phyloP scores from a whole-genome alignment of 2,888 invertebrate species.

The Cheiracanthium punctorium region DNA sequence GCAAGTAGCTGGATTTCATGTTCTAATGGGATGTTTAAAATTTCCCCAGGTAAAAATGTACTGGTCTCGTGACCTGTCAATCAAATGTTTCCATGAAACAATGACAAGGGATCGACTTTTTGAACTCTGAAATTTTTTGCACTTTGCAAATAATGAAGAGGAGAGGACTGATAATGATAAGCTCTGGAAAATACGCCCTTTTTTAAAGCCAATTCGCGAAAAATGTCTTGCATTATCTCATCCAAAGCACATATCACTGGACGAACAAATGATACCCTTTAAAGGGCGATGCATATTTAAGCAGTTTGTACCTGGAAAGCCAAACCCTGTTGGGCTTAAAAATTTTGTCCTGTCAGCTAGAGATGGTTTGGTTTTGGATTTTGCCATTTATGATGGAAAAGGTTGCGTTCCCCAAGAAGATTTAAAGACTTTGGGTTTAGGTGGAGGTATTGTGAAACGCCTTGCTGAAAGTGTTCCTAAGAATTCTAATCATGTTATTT shows the following conservation, averaged over 20 bases:
- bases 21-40: neutral
- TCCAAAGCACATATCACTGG: slow-evolving; percentile 65
- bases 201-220: neutral
- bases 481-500: neutral
- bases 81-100: neutral
- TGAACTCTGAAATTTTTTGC: neutral
- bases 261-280: slow-evolving; percentile 74
- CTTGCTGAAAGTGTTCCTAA: neutral
- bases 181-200: neutral
- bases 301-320: slow-evolving; percentile 73
- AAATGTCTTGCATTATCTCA: neutral
- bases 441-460: neutral
- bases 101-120: neutral
- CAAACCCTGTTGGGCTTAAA: slow-evolving; percentile 74
- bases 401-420: neutral
- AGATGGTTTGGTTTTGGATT: slow-evolving; percentile 72
- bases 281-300: slow-evolving; percentile 70
- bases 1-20: neutral
- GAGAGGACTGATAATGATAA: neutral
- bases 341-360: slow-evolving; percentile 74
- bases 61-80: neutral
- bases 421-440: neutral
- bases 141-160: neutral
- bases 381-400: slow-evolving; percentile 73
- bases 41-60: neutral